These are phyloP conservation scores for Cygnus atratus DNA, from an alignment of 2,113 vertebrate genomes.

Conservation along the genomic window DNA sequence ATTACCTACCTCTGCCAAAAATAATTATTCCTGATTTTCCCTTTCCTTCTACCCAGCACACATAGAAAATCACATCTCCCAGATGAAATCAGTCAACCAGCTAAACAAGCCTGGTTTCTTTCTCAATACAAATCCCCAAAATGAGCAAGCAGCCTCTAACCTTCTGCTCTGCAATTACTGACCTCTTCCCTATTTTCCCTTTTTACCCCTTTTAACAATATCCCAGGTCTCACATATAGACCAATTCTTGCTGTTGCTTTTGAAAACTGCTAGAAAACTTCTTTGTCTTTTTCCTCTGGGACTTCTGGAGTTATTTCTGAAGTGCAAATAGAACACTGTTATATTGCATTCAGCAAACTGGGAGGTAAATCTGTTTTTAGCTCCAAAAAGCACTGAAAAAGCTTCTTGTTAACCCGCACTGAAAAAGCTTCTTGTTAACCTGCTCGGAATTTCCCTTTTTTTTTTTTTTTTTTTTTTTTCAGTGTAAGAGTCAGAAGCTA, in stretches of 20 bases:
- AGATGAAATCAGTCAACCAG: constrained; percentile 58
- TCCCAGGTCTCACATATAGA: constrained; percentile 4
- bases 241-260: constrained; percentile 31
- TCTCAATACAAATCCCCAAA: constrained; percentile 25
- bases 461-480: too few species aligned
- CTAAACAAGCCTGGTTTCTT: constrained; percentile 46
- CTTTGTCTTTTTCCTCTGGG: constrained; percentile 39
- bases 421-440: constrained; percentile 3
- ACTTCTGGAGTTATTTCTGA: not conserved
- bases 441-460: not conserved
- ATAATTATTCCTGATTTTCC: constrained; percentile 61
- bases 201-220: constrained; percentile 50
- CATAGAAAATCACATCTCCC: constrained; percentile 45
- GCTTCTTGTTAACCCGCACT: not conserved
- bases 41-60: constrained; percentile 20
- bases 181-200: constrained; percentile 41
- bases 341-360: not conserved
- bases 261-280: constrained; percentile 24
- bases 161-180: constrained; percentile 46
- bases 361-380: constrained; percentile 32
- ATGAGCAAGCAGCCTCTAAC: constrained; percentile 29
- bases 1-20: constrained; percentile 59
- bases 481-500: not conserved
- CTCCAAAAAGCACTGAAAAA: constrained; percentile 9
- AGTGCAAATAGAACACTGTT: constrained; percentile 11